Conservation (phyloP, 2,797 vertebrate species). For the Sitta carolinensis region DNA sequence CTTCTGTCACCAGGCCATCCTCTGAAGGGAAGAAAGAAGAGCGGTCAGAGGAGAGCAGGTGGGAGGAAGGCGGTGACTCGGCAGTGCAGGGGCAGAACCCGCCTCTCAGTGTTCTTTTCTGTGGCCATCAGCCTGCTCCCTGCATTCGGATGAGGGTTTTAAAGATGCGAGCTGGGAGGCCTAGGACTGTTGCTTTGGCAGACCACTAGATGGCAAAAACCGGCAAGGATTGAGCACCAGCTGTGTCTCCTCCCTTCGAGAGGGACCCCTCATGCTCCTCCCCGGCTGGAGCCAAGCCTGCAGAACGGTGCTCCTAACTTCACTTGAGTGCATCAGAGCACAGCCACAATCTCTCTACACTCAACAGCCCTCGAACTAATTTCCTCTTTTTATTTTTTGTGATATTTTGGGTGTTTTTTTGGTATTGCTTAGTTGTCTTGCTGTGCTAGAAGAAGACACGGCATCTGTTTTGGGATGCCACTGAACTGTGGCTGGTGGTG, state of each 20-base stretch:
- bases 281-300: neutral
- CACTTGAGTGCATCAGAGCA: neutral
- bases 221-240: neutral
- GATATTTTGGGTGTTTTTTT: neutral
- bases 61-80: neutral
- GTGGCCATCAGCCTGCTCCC: rapidly evolving
- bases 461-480: neutral
- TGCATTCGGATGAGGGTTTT: rapidly evolving
- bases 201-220: constrained; percentile 13
- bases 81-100: neutral
- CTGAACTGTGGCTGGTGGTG: neutral
- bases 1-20: too few species aligned
- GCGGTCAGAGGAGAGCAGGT: rapidly evolving
- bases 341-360: neutral
- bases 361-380: too few species aligned
- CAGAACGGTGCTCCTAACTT: neutral
- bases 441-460: neutral
- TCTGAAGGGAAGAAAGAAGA: neutral
- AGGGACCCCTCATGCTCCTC: rapidly evolving
- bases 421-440: neutral
- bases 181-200: neutral
- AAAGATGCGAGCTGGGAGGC: rapidly evolving
- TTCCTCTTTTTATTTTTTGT: neutral
- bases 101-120: rapidly evolving
- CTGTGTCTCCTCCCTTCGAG: rapidly evolving